Evolutionary conservation across 2,113 vertebrate species (phyloP).

Genomic region (Oriolus oriolus): DNA sequence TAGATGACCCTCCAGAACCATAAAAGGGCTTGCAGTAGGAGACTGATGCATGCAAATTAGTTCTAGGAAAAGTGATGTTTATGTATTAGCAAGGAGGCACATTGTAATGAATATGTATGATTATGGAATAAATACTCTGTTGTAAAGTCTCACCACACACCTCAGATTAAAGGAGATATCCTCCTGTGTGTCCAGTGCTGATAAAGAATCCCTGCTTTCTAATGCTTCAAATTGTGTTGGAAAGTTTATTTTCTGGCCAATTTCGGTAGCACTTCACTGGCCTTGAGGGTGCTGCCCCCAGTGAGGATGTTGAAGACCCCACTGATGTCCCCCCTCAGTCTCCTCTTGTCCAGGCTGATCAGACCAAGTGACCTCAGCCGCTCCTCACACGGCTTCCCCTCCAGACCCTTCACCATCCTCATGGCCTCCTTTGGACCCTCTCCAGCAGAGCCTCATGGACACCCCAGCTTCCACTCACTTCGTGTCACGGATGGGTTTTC

Average conservation of each 20-base stretch:
- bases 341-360: neutral
- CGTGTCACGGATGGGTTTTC: accelerated
- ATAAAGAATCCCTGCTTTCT: neutral
- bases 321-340: neutral
- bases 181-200: neutral
- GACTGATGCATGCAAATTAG: neutral
- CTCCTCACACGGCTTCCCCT: accelerated
- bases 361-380: neutral
- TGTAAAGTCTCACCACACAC: neutral
- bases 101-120: neutral
- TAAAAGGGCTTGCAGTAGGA: neutral
- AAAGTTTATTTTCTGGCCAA: neutral
- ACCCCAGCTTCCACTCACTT: neutral
- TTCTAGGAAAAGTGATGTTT: neutral
- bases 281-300: neutral
- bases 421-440: neutral
- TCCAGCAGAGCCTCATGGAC: neutral
- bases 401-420: neutral
- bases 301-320: neutral
- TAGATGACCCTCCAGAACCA: neutral
- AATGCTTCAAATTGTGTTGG: neutral
- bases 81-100: neutral
- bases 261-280: accelerated
- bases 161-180: neutral
- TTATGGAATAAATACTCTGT: neutral